Base-by-base conservation (phyloP, 2,113 vertebrate species). In the Morone chrysops region DNA sequence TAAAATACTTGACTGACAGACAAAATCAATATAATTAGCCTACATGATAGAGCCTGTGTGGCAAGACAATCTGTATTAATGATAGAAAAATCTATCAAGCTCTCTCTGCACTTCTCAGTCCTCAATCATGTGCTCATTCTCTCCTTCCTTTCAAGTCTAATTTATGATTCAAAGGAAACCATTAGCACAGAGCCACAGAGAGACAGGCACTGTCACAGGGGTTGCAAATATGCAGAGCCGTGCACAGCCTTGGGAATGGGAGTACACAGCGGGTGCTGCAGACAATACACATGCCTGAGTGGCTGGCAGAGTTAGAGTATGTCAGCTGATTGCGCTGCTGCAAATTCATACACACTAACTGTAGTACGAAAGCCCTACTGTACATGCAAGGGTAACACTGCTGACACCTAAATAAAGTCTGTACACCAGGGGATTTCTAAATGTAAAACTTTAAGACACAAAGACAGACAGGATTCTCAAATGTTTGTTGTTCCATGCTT, bases 1-100 rank as follows among this genome's bases (percentile, higher is more conserved):
- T 82, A 80, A 83, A 89, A 87, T 75, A 83, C 78, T 79, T 84
- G 84, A 87, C 68, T 87, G 85, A 88, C 77, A 31, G 72, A 88
- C n/a, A 4, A 86, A 89, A 90, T 88, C 86, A 89, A 92, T 83
- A 71, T 88, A 88, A 92, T 92, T 90, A 90, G 54, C 68, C 22
- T 20, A 77, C 80, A 90, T 67, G 76, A 92, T 77, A 65, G 68
- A 89, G 63, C 25, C 78, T 74, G 31, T 50, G 73, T 77, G 45
- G 71, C 51, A 82, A 86, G 73, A 88, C 86, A 71, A 90, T 90
- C 70, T 77, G 77, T 86, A 91, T 85, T 88, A 86, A 90, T 84
- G 73, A 90, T 76, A n/a, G 77, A 89, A 79, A 83, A 89, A 89
- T 86, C 82, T 83, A 93, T 92, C 85, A 83, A 62, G 81, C 75